Evolutionary conservation across 2,113 vertebrate species (phyloP).

Genomic region (Prinia subflava): DNA sequence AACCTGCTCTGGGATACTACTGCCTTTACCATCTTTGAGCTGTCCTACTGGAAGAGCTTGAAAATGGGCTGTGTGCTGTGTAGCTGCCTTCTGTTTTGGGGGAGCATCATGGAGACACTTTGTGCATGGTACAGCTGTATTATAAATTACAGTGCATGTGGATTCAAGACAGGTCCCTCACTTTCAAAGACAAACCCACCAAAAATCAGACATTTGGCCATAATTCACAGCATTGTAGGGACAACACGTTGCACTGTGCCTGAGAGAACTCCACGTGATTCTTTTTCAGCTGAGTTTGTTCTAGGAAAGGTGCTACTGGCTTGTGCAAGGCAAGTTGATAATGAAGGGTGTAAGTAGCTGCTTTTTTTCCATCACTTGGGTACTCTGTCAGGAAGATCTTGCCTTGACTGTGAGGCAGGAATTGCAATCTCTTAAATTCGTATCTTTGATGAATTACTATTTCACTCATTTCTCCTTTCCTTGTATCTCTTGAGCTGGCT

Average conservation of each 20-base stretch:
- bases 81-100: background rate
- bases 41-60: background rate
- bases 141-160: background rate
- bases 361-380: background rate
- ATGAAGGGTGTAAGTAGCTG: background rate
- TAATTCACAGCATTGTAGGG: background rate
- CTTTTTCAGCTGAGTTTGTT: background rate
- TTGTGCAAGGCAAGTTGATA: background rate
- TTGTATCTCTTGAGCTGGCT: background rate
- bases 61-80: background rate
- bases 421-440: background rate
- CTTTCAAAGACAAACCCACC: background rate
- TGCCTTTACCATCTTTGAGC: background rate
- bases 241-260: background rate
- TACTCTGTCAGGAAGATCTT: background rate
- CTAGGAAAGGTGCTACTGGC: background rate
- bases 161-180: background rate
- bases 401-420: background rate
- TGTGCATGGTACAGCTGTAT: background rate
- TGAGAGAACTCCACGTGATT: background rate
- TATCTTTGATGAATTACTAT: background rate
- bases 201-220: background rate
- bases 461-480: background rate
- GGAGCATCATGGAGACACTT: background rate
- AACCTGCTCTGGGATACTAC: background rate